Percentiles rank a stretch among this genome's conserved stretches.
Conservation (phyloP, 2,113 vertebrate genomes). For the Mesoclemmys tuberculata region DNA sequence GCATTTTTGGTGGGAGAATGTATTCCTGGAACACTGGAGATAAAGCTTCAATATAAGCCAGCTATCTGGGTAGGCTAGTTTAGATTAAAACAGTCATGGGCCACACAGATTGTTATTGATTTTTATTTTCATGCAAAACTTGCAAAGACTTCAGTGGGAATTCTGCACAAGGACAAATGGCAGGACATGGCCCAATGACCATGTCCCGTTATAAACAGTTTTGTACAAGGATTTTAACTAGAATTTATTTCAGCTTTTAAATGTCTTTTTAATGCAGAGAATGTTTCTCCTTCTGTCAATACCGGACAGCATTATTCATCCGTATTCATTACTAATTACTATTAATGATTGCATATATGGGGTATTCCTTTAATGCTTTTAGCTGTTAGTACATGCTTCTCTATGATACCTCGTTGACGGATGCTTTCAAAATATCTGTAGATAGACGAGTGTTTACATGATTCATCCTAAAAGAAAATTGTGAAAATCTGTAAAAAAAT, state of each 20-base stretch:
- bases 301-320: background rate
- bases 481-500: background rate
- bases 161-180: background rate
- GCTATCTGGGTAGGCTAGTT: background rate
- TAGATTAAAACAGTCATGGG: background rate
- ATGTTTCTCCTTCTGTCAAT: background rate
- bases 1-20: background rate
- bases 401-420: background rate
- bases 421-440: background rate
- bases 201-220: background rate
- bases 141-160: background rate
- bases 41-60: background rate
- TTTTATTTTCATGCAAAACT: background rate
- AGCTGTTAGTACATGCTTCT: background rate
- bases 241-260: background rate
- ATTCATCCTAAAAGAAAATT: background rate
- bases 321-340: background rate
- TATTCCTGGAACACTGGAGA: background rate
- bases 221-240: background rate
- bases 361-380: fast-evolving
- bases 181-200: background rate
- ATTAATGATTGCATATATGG: background rate
- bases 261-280: background rate
- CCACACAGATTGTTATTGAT: background rate
- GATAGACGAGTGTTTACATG: background rate